These are phyloP conservation scores for Melanocharis versteri DNA, from an alignment of 2,113 vertebrate species.

Conservation along the genomic window DNA sequence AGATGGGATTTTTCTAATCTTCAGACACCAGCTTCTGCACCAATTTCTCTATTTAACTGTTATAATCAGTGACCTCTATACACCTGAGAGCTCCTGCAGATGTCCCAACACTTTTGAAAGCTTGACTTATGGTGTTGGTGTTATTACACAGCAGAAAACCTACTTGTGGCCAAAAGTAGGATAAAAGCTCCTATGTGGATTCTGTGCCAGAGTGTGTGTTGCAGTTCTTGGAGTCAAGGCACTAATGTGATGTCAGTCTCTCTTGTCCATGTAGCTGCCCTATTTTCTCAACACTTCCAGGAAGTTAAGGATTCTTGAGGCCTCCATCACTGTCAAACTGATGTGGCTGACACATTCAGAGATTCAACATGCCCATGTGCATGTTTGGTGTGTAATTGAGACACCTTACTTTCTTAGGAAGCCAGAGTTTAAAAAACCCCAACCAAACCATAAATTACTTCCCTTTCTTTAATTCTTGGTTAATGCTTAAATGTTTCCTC, in stretches of 20 bases:
- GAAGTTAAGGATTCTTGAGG: background rate
- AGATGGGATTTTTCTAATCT: background rate
- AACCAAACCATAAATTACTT: background rate
- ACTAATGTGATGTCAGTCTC: background rate
- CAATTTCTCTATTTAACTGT: background rate
- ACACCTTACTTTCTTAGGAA: background rate
- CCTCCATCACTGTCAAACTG: background rate
- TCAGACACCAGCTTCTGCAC: background rate
- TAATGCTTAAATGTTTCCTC: background rate
- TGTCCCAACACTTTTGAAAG: background rate
- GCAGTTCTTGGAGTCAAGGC: background rate
- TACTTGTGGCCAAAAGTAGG: background rate
- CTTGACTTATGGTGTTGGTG: background rate
- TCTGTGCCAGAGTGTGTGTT: background rate
- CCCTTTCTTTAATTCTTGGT: background rate
- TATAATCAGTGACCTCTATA: background rate
- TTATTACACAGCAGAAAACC: background rate
- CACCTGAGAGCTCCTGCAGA: background rate
- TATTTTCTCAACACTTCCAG: background rate
- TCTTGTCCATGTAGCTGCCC: background rate
- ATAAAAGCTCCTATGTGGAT: background rate
- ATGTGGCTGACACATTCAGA: background rate
- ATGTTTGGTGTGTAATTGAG: background rate
- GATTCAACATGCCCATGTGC: background rate
- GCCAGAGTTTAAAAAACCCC: background rate